A percentile compares a stretch with the other conserved stretches of the same genome.
Evolutionary conservation across 2,113 vertebrate species (phyloP).

Genomic region (Crotophaga sulcirostris): DNA sequence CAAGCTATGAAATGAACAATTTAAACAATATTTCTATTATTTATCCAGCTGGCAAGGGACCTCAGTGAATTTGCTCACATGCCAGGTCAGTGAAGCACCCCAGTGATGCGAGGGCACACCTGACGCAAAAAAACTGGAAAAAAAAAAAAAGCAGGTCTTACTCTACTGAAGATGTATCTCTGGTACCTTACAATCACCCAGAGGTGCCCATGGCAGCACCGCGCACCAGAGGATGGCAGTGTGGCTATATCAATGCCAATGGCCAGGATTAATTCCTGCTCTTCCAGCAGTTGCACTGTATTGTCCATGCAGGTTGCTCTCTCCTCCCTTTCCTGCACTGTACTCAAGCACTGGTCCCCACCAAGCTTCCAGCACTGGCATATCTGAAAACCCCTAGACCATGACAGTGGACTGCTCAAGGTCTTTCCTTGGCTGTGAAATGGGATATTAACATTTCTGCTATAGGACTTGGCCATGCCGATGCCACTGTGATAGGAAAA

Average conservation of each 20-base stretch:
- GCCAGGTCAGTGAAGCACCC: background rate
- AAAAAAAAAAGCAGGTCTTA: accelerated
- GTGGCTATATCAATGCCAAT: accelerated
- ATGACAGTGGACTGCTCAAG: background rate
- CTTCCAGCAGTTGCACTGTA: background rate
- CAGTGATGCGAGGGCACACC: background rate
- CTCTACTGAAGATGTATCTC: too few relatives aligned
- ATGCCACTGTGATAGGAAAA: too few relatives aligned
- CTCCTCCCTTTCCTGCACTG: background rate
- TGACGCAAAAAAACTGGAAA: background rate
- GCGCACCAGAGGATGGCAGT: background rate
- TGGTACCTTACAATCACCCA: accelerated
- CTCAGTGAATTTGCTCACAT: background rate
- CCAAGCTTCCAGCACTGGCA: background rate
- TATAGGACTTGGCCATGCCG: accelerated
- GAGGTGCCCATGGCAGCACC: background rate
- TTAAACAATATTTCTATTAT: background rate
- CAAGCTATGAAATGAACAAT: background rate
- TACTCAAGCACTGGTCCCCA: background rate
- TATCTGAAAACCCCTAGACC: background rate
- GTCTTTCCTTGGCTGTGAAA: too few relatives aligned
- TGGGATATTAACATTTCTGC: background rate
- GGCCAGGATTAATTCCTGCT: background rate
- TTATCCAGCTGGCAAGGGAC: too few relatives aligned
- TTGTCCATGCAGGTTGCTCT: accelerated